Conservation (phyloP, 1,140 invertebrate species). For the Brachionus rubens region DNA sequence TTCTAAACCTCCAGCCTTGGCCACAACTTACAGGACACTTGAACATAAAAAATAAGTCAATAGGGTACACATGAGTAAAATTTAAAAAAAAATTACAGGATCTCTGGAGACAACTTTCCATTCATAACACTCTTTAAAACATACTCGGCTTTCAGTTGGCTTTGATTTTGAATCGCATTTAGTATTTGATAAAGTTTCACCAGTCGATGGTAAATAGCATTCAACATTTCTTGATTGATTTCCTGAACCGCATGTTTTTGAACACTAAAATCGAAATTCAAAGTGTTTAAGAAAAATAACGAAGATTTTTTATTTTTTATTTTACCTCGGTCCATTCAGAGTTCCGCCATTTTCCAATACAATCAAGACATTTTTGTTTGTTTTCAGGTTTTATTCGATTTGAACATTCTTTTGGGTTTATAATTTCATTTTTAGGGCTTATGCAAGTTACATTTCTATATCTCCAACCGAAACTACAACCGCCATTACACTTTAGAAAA, state of each 20-base stretch:
- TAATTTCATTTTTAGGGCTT: background rate
- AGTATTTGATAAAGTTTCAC: background rate
- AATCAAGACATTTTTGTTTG: background rate
- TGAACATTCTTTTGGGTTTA: slow-evolving; percentile 7
- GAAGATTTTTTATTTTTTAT: too few relatives aligned
- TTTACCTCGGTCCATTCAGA: slow-evolving; percentile 26
- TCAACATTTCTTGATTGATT: background rate
- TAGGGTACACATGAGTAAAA: too few relatives aligned
- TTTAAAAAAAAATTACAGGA: background rate
- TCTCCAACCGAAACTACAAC: slow-evolving; percentile 31
- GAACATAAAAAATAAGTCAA: background rate
- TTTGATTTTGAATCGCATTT: slow-evolving; percentile 11
- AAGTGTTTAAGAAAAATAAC: too few relatives aligned
- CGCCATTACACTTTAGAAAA: background rate
- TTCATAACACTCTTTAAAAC: slow-evolving; percentile 14
- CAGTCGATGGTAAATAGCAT: background rate
- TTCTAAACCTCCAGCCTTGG: background rate
- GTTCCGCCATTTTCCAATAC: slow-evolving; percentile 21
- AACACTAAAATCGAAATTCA: background rate
- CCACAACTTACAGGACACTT: slow-evolving; percentile 22
- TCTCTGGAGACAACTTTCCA: slow-evolving; percentile 2
- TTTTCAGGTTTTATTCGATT: background rate
- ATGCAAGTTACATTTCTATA: slow-evolving; percentile 30
- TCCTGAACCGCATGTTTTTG: slow-evolving; percentile 15
- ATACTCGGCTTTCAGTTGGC: background rate